These are phyloP conservation scores for Lepidonotus clava DNA, from an alignment of 2,888 invertebrate species.

Conservation along the genomic window DNA sequence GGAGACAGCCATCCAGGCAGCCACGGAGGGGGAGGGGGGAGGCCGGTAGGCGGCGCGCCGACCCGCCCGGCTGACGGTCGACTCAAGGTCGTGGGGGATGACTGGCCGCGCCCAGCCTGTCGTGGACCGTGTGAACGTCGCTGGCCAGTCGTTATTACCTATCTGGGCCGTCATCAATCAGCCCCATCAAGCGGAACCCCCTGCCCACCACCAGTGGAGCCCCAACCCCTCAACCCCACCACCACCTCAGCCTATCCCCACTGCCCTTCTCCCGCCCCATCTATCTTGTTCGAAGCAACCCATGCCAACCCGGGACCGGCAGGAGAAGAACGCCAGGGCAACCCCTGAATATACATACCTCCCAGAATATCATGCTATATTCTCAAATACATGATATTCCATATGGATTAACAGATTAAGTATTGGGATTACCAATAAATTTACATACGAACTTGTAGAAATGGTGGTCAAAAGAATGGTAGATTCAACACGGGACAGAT, in stretches of 20 bases:
- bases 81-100: neutral
- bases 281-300: neutral
- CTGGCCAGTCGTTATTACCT: slow-evolving; percentile 22
- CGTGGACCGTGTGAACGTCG: slow-evolving; percentile 22
- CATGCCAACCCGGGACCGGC: too few species aligned
- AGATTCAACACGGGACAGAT: too few species aligned
- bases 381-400: too few species aligned
- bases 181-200: slow-evolving; percentile 36
- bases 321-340: too few species aligned
- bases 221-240: neutral
- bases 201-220: neutral
- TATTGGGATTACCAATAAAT: too few species aligned
- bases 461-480: too few species aligned
- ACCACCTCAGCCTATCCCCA: neutral
- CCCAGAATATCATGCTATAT: too few species aligned
- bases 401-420: too few species aligned
- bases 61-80: neutral
- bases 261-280: neutral
- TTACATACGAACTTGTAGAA: too few species aligned
- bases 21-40: neutral
- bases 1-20: slow-evolving; percentile 3
- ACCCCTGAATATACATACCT: neutral
- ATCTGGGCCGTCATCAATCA: slow-evolving; percentile 23
- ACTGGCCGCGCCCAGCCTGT: neutral
- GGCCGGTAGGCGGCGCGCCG: too few species aligned